phyloP scores from a whole-genome alignment of 2,888 invertebrate genomes.

The Oscheius sp. region DNA sequence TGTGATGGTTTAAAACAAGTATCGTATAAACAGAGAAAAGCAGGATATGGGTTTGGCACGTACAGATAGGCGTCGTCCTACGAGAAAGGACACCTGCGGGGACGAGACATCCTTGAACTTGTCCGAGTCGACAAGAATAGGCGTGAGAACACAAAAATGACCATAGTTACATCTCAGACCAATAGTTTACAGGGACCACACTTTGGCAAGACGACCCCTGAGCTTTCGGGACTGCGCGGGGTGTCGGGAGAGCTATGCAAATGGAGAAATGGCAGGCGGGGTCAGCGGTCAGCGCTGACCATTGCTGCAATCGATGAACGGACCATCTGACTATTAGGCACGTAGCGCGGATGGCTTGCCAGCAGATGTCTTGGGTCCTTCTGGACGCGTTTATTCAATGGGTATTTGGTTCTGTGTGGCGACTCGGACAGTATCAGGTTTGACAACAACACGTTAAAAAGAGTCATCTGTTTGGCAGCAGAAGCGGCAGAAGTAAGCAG shows the following conservation, averaged over 20 bases:
- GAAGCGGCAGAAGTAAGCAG: slow-evolving; percentile 21
- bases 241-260: slow-evolving; percentile 34
- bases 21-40: neutral
- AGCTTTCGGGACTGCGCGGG: slow-evolving; percentile 11
- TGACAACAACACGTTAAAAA: slow-evolving; percentile 25
- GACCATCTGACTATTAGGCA: slow-evolving; percentile 36
- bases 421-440: slow-evolving; percentile 19
- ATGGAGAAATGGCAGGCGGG: slow-evolving; percentile 37
- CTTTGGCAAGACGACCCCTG: no score
- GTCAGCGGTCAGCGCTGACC: slow-evolving; percentile 37
- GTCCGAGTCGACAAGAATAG: neutral
- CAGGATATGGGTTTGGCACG: neutral
- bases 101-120: neutral
- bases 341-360: slow-evolving; percentile 4
- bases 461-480: slow-evolving; percentile 26
- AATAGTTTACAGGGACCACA: no score
- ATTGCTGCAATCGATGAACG: slow-evolving; percentile 26
- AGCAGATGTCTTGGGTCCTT: slow-evolving; percentile 24
- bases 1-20: neutral
- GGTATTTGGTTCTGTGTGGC: neutral
- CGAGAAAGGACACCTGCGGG: neutral
- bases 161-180: slow-evolving; percentile 1
- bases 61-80: neutral
- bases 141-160: neutral
- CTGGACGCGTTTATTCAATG: neutral